Percentiles rank a stretch among this genome's conserved stretches.
Evolutionary conservation across 53 echinoderm and acorn worm genomes (phyloP).

Genomic region (Paracentrotus lividus): DNA sequence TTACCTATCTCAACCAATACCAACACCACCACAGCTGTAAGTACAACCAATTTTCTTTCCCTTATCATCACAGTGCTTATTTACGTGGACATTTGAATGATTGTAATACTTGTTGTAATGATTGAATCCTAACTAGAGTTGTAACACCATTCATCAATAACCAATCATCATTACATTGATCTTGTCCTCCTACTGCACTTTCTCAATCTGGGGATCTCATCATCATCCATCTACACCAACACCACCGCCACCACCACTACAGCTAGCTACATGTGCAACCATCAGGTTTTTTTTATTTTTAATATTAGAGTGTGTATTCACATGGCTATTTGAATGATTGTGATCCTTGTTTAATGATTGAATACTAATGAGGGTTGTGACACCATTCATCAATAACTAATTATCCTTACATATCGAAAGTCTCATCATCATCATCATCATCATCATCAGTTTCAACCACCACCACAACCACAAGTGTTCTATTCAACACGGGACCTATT

Average conservation of each 20-base stretch:
- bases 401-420: too few relatives aligned
- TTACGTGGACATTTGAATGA: too few relatives aligned
- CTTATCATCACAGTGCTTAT: too few relatives aligned
- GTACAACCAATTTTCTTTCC: too few relatives aligned
- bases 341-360: too few relatives aligned
- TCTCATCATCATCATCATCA: too few relatives aligned
- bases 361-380: too few relatives aligned
- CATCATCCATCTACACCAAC: not conserved
- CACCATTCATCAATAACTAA: too few relatives aligned
- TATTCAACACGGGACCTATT: not conserved
- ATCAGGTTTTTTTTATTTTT: too few relatives aligned
- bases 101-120: too few relatives aligned
- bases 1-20: not conserved
- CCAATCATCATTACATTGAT: conserved; percentile 31
- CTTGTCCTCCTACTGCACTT: not conserved
- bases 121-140: conserved; percentile 1
- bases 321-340: too few relatives aligned
- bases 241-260: not conserved
- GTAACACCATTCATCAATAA: conserved; percentile 48
- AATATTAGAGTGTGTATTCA: too few relatives aligned
- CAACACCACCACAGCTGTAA: not conserved
- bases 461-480: not conserved
- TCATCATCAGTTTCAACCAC: not conserved
- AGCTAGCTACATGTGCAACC: not conserved
- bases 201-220: conserved; percentile 35